Percentiles rank a stretch among this genome's conserved stretches.
These are phyloP conservation scores for Pyrgus malvae DNA, from an alignment of 2,888 invertebrate genomes.

Conservation along the genomic window DNA sequence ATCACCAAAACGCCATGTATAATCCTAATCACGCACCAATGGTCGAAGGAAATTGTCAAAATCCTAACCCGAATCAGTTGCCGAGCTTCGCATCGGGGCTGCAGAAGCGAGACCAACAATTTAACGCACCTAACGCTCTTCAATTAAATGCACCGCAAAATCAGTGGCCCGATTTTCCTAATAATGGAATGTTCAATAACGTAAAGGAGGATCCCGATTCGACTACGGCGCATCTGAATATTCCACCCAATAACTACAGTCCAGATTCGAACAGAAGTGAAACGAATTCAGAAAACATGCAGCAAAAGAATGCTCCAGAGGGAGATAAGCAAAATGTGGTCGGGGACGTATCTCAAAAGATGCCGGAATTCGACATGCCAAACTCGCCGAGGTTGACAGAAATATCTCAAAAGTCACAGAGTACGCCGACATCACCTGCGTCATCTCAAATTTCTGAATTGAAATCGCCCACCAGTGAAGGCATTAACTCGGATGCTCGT, in stretches of 20 bases:
- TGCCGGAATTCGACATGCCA: constrained; percentile 73
- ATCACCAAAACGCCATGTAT: constrained; percentile 84
- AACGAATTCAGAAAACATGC: constrained; percentile 57
- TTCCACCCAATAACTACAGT: constrained; percentile 74
- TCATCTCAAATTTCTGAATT: constrained; percentile 63
- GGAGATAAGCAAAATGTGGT: constrained; percentile 57
- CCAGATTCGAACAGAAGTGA: constrained; percentile 80
- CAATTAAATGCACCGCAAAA: constrained; percentile 52
- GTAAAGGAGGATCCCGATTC: constrained; percentile 89
- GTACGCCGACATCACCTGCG: constrained; percentile 65
- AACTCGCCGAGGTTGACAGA: constrained; percentile 70
- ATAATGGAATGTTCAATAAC: constrained; percentile 70
- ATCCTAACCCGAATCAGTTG: constrained; percentile 65
- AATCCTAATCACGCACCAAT: constrained; percentile 79
- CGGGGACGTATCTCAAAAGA: constrained; percentile 57
- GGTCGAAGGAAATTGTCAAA: constrained; percentile 70
- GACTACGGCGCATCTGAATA: constrained; percentile 83
- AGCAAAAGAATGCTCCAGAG: constrained; percentile 54
- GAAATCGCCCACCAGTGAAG: constrained; percentile 65
- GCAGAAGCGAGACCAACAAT: constrained; percentile 67
- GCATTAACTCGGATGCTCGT: constrained; percentile 53
- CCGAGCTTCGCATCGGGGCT: constrained; percentile 69
- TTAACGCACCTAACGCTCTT: constrained; percentile 42
- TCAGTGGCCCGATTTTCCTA: constrained; percentile 74
- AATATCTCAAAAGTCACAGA: constrained; percentile 69